Base-by-base conservation (phyloP, 2,888 invertebrate species). In the Drosophila nr. perissopoda region DNA sequence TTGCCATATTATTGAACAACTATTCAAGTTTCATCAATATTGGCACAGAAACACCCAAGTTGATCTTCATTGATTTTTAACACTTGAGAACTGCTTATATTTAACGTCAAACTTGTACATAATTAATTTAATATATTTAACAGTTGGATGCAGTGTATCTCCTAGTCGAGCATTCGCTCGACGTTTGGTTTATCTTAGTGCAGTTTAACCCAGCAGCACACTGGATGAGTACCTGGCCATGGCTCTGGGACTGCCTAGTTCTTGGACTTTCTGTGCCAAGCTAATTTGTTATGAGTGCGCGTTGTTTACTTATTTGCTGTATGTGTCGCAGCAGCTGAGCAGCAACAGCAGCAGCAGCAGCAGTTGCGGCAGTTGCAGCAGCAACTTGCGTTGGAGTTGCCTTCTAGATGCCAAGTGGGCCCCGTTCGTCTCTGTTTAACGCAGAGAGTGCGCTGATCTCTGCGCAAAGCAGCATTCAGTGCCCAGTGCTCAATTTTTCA, bases 251-350 rank as follows among this genome's bases (percentile, higher is more conserved):
- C 48, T 70, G 66, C 58, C 59, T 63, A 36, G 68, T 74, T 86
- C 74, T 79, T 64, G 59, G 63, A 66, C 65, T 74, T 81, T 83
- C 70, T 82, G 71, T 83, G 84, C 82, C 78, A 79, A 85, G 88
- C 81, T 82, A 77, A 84, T 81, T 84, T 87, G 86, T 83, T 74
- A 80, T 80, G 65, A 79, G 76, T 76, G 70, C 76, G 70, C 74
- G 70, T 52, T 81, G 74, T 69, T 72, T 82, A 67, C 72, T 70
- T 81, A 71, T 75, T 78, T 84, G 85, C 72, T 70, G 76, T 74
- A 79, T 79, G 61, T 79, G 82, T 86, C 81, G 83, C 77, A 79
- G 83, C 77, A 79, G 81, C 59, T 38, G 49, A 40, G 63, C 56
- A 40, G 60, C 74, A 56, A 59, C 70, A 74, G 68, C 54, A n/a